Evolutionary conservation across 1,140 invertebrate genomes (phyloP), one percentile per base, ranked within the genome.

Genomic region (Periplaneta americana): DNA sequence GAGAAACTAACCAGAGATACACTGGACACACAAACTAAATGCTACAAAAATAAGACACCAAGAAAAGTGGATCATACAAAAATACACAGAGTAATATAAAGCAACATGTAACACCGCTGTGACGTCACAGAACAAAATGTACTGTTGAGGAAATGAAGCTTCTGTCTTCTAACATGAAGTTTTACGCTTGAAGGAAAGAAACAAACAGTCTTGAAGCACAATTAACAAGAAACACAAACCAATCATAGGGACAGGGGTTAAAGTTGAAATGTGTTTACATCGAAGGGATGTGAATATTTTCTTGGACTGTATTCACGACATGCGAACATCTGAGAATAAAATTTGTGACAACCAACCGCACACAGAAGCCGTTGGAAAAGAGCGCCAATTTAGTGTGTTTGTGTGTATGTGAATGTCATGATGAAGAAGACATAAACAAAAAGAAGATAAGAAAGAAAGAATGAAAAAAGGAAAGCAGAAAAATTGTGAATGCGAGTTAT

Each of bases 341-440:
- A 34, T 34, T 74, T 80, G 80, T 80, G 74, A 74, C 80, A 81
- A 81, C 74, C 35, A 76, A 66, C 57, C 77, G 75, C 75, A 39
- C 81, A 81, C 75, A 77, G n/a, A 81, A 81, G 77, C 81, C 32
- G 33, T 35, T 57, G 37, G 18, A 78, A 37, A 78, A 78, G 33
- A 57, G 80, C 66, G 48, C 48, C 48, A 66, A 66, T 66, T 66
- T 66, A 18, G 34, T 80, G 80, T 80, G 28, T 80, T 75, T 28
- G 3, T 35, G 76, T 76, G 76, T 78, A 15, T 80, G 66, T 80
- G 80, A 80, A 28, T 80, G 80, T 80, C 57, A 32, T n/a, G n/a
- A 78, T 78, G 17, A 34, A 81, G 76, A 76, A 17, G 22, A 48
- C 31, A 34, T 31, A 31, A 75, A 32, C 39, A 81, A 34, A 81